Evolutionary conservation across 2,113 vertebrate species (phyloP), one percentile per base, ranked within the genome.

Genomic region (Agapornis roseicollis): DNA sequence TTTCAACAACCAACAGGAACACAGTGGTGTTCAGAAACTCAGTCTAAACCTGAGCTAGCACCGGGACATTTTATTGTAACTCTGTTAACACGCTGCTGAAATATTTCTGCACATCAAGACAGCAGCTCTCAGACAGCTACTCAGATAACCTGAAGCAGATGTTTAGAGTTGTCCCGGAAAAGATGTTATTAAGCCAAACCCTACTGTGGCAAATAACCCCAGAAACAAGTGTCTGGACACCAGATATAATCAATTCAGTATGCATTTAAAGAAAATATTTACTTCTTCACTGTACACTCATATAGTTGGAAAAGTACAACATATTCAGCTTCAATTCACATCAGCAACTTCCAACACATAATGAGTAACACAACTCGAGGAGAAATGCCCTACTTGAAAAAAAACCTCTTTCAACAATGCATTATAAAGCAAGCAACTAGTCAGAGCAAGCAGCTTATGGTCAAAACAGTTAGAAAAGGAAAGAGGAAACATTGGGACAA

Each of bases 71-170:
- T 93, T 41, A 71, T 1, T 50, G 39, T 39, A 53, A 42, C 46
- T 82, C 63, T 42, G 35, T 74, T 69, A 71, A 92, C 37, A 56
- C 13, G 50, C 5, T 17, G 58, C 50, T 16, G 33, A 94, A 80
- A 24, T 25, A 74, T 13, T 85, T 91, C 71, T 50, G 83, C 77
- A 73, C 74, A 53, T 60, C 52, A 60, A 87, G 14, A 81, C 33
- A 63, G 23, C 60, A 65, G 65, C 33, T 76, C 52, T 79, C 69
- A 80, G 77, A 14, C 77, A 89, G 37, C 22, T 42, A 68, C 25
- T n/a, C 82, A 77, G n/a, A 85, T 47, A 96, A 94, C 70, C 76
- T 83, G 39, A 83, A 88, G 33, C 50, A 95, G 88, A 83, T 71
- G 74, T 64, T 91, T 35, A 31, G 35, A 91, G 49, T 3, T 69